phyloP scores from a whole-genome alignment of 2,113 vertebrate species.

The Sitta europaea region DNA sequence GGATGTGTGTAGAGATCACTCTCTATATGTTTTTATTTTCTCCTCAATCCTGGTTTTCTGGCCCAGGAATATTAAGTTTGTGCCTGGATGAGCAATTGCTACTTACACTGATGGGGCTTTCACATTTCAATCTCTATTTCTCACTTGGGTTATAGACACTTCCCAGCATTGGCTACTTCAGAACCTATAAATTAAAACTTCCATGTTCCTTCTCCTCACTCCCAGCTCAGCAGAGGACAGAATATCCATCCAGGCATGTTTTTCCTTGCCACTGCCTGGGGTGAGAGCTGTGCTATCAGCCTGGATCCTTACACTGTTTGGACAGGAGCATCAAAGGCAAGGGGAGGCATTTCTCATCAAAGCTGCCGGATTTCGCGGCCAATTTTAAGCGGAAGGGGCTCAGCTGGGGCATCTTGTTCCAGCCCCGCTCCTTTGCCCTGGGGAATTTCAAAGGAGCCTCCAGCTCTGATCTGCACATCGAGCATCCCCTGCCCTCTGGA shows the following conservation, averaged over 20 bases:
- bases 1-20: neutral
- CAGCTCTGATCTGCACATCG: neutral
- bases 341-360: constrained; percentile 24
- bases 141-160: neutral
- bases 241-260: neutral
- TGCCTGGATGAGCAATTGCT: neutral
- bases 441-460: constrained; percentile 28
- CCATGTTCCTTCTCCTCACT: neutral
- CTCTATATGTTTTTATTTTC: neutral
- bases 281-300: neutral
- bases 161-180: neutral
- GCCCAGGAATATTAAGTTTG: neutral
- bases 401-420: neutral
- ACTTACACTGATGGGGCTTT: neutral
- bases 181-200: constrained; percentile 6
- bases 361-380: neutral
- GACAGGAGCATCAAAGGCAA: neutral
- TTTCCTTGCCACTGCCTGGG: neutral
- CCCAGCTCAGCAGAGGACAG: neutral
- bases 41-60: neutral
- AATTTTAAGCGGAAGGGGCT: neutral
- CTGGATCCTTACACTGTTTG: neutral
- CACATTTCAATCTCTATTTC: neutral
- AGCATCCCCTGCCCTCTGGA: neutral
- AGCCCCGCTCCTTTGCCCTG: neutral